Evolutionary conservation across 2,113 vertebrate species (phyloP), one percentile per base, ranked within the genome.

Genomic region (Ictidomys tridecemlineatus): DNA sequence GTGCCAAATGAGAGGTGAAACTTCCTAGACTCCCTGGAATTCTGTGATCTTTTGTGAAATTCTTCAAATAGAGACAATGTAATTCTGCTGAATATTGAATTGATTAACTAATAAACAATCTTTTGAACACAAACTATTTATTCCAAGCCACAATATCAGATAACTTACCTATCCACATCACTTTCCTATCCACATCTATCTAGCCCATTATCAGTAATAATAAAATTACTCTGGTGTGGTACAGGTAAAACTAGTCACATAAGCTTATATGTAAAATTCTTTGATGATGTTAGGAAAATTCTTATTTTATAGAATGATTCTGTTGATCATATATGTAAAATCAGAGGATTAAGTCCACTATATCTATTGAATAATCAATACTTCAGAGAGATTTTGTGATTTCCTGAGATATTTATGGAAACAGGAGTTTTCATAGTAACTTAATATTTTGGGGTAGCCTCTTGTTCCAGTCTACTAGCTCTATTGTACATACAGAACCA

Each of bases 371-470:
- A 72, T 82, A 73, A 70, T 65, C 20, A 70, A 6, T 85, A 72
- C 3, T 77, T 83, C 14, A 61, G 20, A 61, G 56, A 95, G 28
- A 77, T 73, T 74, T 8, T 16, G 5, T 34, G 69, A 9, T 42
- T 92, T 80, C 18, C 32, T 93, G 72, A 91, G 95, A 42, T 65
- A 79, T 74, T 80, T 89, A 3, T 51, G 48, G 61, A 79, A 83
- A 45, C 7, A 34, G 58, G 32, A 67, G 12, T 8, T 80, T 14
- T 51, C 76, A 32, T 0, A 69, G 8, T 80, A 48, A 48, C 14
- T 92, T 93, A 93, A 14, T 95, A 5, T 0, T n/a, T 1, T 48
- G 0, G 2, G 0, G 4, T 72, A 10, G 73, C 45, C 45, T 45
- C 45, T 45, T 7, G 26, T 37, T n/a, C 39, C 78, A 42, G 0